These are phyloP conservation scores for Stegodyphus dumicola DNA, from an alignment of 1,140 invertebrate genomes.

Conservation along the genomic window DNA sequence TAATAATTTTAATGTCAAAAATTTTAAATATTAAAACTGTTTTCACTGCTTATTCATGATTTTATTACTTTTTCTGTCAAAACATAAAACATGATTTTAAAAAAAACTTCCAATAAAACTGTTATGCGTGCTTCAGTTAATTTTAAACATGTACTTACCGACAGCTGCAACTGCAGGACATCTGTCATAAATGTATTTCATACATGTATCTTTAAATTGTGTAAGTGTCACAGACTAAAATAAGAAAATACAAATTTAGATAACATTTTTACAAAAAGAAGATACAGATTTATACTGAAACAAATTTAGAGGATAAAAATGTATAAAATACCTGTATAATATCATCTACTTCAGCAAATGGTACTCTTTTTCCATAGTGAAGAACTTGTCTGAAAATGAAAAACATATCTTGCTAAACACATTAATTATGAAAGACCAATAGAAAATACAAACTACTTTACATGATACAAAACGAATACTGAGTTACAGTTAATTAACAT, in stretches of 20 bases:
- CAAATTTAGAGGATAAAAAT: not conserved
- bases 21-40: too few relatives aligned
- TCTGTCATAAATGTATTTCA: slow-evolving; percentile 56
- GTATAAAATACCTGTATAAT: slow-evolving; percentile 25
- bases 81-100: too few relatives aligned
- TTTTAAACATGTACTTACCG: slow-evolving; percentile 19
- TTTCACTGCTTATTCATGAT: too few relatives aligned
- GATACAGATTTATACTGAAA: not conserved
- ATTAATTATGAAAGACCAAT: not conserved
- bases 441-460: not conserved
- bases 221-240: slow-evolving; percentile 37
- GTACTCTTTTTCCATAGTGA: slow-evolving; percentile 27
- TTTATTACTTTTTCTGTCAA: too few relatives aligned
- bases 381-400: slow-evolving; percentile 33
- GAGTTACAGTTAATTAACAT: too few relatives aligned
- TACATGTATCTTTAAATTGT: slow-evolving; percentile 38
- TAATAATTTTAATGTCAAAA: too few relatives aligned
- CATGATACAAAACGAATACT: too few relatives aligned
- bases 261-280: not conserved
- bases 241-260: not conserved
- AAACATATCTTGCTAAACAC: not conserved
- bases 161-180: slow-evolving; percentile 48
- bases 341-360: slow-evolving; percentile 44
- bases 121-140: not conserved
- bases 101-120: not conserved